Evolutionary conservation across 2,888 invertebrate genomes (phyloP), one percentile per base, ranked within the genome.

Genomic region (Dimorphilus gyrociliatus): DNA sequence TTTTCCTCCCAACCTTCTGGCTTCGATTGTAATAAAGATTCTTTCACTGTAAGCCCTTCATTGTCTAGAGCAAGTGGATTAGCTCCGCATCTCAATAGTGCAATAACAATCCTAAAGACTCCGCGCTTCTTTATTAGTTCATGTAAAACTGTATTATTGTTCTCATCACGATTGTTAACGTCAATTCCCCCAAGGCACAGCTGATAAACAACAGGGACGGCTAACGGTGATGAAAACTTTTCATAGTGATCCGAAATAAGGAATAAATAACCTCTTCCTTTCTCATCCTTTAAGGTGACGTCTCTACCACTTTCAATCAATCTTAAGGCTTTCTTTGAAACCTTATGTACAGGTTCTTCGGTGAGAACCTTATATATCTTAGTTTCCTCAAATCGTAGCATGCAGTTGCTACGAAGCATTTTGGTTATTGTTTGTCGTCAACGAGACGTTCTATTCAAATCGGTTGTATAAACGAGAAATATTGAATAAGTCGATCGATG

Each of bases 321-420:
- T 21, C 48, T 46, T 47, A 44, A 41, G 25, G 50, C 32, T 12
- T 38, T 37, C 25, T 39, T 42, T 19, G 49, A 36, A 13, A 50
- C 47, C 13, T 38, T 40, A 19, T 46, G 44, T 10, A 46, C 39
- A 10, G 40, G 40, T 7, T 45, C 48, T 3, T 40, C 42, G 12
- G 36, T 35, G 4, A 51, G 44, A 14, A 47, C 41, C 50, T 78
- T 78, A 29, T 48, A 53, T 29, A 53, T 32, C 10, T 24, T n/a
- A n/a, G 19, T 31, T 5, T 34, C 34, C 17, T 34, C 31, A 19
- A 34, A 32, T n/a, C n/a, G n/a, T n/a, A n/a, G n/a, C n/a, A n/a
- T n/a, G n/a, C n/a, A n/a, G n/a, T n/a, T n/a, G n/a, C n/a, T n/a
- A n/a, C n/a, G n/a, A n/a, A n/a, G n/a, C n/a, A n/a, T n/a, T n/a